phyloP scores from a whole-genome alignment of 2,113 vertebrate species.

The Menura novaehollandiae region DNA sequence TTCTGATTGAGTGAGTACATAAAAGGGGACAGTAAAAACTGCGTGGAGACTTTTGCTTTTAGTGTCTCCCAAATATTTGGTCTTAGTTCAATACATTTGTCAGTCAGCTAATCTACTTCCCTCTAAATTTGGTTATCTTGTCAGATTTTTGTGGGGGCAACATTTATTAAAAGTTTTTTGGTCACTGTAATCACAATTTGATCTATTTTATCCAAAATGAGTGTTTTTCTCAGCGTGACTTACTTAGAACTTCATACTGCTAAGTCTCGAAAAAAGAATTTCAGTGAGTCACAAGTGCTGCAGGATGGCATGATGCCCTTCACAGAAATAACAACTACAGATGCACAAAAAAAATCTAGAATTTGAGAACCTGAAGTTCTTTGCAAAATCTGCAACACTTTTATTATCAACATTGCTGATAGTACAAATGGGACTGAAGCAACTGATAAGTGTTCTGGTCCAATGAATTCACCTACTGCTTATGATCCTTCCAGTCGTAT shows the following conservation, averaged over 20 bases:
- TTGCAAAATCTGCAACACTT: slow-evolving; percentile 32
- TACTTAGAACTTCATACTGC: background rate
- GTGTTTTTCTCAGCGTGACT: background rate
- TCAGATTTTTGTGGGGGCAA: background rate
- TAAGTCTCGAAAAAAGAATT: background rate
- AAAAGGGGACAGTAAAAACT: background rate
- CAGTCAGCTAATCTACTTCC: background rate
- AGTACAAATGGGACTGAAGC: slow-evolving; percentile 39
- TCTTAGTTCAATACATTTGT: background rate
- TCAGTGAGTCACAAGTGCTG: slow-evolving; percentile 5
- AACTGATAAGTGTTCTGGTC: slow-evolving; percentile 39
- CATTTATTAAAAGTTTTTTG: background rate
- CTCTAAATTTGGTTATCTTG: background rate
- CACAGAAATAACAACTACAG: slow-evolving; percentile 21
- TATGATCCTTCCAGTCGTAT: background rate
- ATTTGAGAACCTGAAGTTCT: slow-evolving; percentile 8
- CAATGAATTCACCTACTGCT: slow-evolving; percentile 44
- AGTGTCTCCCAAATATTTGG: background rate
- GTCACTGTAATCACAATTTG: background rate
- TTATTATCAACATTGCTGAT: slow-evolving; percentile 26
- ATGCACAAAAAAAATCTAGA: background rate
- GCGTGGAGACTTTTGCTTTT: background rate
- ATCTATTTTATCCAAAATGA: background rate
- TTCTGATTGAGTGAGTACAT: background rate
- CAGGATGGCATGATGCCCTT: background rate